Percentiles rank a stretch among this genome's conserved stretches.
Evolutionary conservation across 2,888 invertebrate genomes (phyloP).

Genomic region (Noctuana brunneofusca): DNA sequence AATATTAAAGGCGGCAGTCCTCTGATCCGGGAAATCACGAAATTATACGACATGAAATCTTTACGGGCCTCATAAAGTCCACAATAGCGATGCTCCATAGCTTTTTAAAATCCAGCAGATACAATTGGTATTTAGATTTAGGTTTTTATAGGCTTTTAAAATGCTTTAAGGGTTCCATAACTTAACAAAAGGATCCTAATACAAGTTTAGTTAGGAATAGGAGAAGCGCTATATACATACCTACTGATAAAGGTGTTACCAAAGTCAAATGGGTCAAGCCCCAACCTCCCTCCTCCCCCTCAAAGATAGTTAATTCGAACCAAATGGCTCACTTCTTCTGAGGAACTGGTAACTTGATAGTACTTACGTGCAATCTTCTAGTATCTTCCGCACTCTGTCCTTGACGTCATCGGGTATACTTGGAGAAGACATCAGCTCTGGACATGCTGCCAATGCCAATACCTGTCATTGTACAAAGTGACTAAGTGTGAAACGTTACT

Average conservation of each 20-base stretch:
- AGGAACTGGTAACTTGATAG: no score
- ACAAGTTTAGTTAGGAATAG: not conserved
- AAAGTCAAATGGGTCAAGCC: not conserved
- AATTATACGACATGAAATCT: slow-evolving; percentile 18
- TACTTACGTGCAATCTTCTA: slow-evolving; percentile 84
- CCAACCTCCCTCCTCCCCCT: no score
- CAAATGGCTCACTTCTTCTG: not conserved
- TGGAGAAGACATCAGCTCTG: slow-evolving; percentile 77
- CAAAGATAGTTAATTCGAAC: not conserved
- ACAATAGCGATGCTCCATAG: slow-evolving; percentile 13
- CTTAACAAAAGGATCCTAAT: not conserved
- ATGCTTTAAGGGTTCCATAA: not conserved
- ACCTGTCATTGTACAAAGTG: slow-evolving; percentile 46
- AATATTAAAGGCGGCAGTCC: not conserved
- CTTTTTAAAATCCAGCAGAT: slow-evolving; percentile 27
- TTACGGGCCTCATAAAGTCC: slow-evolving; percentile 15
- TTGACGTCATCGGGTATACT: slow-evolving; percentile 92
- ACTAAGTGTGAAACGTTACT: not conserved
- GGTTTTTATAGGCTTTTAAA: slow-evolving; percentile 17
- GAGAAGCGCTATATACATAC: no score
- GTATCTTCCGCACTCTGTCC: slow-evolving; percentile 84
- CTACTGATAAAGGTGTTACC: no score
- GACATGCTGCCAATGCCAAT: slow-evolving; percentile 87
- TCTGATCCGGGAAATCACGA: not conserved
- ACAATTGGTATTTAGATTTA: slow-evolving; percentile 26